phyloP scores from a whole-genome alignment of 2,888 invertebrate genomes.

The Papilio demoleus region DNA sequence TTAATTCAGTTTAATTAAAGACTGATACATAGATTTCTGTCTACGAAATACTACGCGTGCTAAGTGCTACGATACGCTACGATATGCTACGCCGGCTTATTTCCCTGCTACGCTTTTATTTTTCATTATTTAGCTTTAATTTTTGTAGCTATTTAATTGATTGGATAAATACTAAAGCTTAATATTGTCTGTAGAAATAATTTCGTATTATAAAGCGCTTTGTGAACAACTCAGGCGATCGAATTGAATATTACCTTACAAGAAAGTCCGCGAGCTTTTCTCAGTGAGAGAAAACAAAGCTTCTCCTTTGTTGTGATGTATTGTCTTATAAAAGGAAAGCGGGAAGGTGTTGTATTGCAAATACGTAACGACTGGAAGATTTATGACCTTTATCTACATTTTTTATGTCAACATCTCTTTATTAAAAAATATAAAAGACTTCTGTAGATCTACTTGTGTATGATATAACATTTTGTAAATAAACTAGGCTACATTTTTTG shows the following conservation, averaged over 20 bases:
- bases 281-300: constrained; percentile 20
- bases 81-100: background rate
- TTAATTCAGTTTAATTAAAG: background rate
- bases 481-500: too few species aligned
- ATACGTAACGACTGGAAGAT: background rate
- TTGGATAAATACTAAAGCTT: too few species aligned
- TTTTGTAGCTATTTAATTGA: too few species aligned
- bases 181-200: background rate
- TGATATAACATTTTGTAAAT: too few species aligned
- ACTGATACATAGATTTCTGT: too few species aligned
- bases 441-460: too few species aligned
- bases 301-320: constrained; percentile 14
- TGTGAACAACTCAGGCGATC: constrained; percentile 9
- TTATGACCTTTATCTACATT: background rate
- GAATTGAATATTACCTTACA: constrained; percentile 21
- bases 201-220: constrained; percentile 7
- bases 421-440: background rate
- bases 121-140: background rate
- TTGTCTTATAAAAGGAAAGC: background rate
- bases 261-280: background rate
- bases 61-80: background rate
- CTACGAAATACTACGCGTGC: background rate
- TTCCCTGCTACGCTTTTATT: background rate
- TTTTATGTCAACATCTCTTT: background rate
- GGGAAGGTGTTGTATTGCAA: background rate